phyloP scores from a whole-genome alignment of 2,888 invertebrate species.

The Anarsia innoxiella region DNA sequence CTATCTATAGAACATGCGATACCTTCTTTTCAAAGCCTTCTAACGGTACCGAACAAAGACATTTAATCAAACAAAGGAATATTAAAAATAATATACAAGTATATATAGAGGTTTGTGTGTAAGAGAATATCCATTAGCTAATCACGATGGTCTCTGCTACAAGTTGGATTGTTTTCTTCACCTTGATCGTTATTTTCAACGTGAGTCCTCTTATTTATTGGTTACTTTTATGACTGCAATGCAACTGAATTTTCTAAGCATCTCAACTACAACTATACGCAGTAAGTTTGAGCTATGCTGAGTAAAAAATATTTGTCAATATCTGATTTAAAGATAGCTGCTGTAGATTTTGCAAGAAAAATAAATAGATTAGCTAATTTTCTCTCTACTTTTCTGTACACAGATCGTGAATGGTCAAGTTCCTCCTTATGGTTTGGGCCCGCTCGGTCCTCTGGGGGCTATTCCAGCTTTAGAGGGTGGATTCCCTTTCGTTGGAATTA shows the following conservation, averaged over 20 bases:
- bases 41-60: no score
- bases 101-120: no score
- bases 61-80: constrained; percentile 5
- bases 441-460: constrained; percentile 3
- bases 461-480: constrained; percentile 1
- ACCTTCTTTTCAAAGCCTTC: no score
- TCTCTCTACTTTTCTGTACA: neutral
- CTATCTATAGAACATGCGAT: neutral
- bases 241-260: constrained; percentile 5
- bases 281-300: constrained; percentile 2
- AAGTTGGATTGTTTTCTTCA: constrained; percentile 24
- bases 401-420: constrained; percentile 5
- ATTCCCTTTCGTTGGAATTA: neutral
- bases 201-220: constrained; percentile 27
- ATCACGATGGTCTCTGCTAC: constrained; percentile 27
- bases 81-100: no score
- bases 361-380: no score
- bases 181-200: constrained; percentile 21
- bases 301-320: no score
- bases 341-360: no score
- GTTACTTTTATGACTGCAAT: no score
- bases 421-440: neutral
- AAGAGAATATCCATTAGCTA: no score
- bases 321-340: no score
- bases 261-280: neutral